A percentile compares a stretch with the other conserved stretches of the same genome.
These are phyloP conservation scores for Agapornis canus DNA, from an alignment of 2,797 vertebrate genomes.

Conservation along the genomic window DNA sequence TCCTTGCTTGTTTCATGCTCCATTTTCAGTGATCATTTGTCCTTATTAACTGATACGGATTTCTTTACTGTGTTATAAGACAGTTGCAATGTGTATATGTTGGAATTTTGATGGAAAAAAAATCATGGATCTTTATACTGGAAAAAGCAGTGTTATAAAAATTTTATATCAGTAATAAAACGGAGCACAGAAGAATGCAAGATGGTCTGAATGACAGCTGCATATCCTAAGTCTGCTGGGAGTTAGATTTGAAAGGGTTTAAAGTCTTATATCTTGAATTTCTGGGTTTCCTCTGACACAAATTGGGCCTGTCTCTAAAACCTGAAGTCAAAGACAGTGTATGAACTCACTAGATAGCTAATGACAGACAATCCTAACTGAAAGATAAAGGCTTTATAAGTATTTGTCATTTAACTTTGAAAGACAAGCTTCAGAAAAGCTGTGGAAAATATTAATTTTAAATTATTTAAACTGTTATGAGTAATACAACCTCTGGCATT, in stretches of 20 bases:
- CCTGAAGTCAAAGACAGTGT: neutral
- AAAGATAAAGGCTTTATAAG: neutral
- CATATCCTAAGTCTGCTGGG: neutral
- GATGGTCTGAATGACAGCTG: neutral
- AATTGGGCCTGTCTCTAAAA: neutral
- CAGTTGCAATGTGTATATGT: neutral
- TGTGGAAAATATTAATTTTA: neutral
- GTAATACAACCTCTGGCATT: neutral
- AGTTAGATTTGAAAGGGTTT: neutral
- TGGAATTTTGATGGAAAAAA: constrained; percentile 60
- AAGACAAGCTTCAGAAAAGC: neutral
- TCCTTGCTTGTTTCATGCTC: neutral
- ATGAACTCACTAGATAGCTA: neutral
- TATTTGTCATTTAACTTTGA: neutral
- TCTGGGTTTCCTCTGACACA: neutral
- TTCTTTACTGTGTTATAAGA: constrained; percentile 49
- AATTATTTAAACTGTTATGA: neutral
- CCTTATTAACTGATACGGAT: neutral
- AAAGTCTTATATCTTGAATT: neutral
- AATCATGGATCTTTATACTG: neutral
- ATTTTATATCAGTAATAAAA: constrained; percentile 31
- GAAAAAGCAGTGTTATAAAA: constrained; percentile 45
- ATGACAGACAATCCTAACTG: neutral
- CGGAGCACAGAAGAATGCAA: constrained; percentile 26
- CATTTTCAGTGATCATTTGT: neutral